These are phyloP conservation scores for Drosophila prolongata DNA, from an alignment of 2,888 invertebrate species.

Conservation along the genomic window DNA sequence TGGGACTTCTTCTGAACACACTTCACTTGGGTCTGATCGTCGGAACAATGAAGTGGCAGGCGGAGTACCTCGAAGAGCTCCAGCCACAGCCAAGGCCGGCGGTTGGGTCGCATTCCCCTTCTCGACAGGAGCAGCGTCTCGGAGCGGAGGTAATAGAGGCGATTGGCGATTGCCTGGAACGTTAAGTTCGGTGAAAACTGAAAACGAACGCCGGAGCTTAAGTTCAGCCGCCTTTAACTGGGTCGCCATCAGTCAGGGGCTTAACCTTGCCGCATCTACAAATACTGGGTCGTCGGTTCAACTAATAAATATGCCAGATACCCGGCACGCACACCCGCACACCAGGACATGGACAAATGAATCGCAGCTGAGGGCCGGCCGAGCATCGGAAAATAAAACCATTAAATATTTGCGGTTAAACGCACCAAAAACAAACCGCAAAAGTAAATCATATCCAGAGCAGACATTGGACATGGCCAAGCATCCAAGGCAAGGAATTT, in stretches of 20 bases:
- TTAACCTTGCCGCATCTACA: slow-evolving; percentile 46
- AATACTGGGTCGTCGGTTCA: slow-evolving; percentile 58
- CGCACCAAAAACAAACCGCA: slow-evolving; percentile 76
- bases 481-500: slow-evolving; percentile 60
- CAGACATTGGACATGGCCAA: slow-evolving; percentile 59
- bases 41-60: slow-evolving; percentile 13
- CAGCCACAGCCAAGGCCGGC: background rate
- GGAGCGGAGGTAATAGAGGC: background rate
- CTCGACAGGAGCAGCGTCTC: background rate
- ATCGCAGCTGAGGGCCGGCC: slow-evolving; percentile 66
- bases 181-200: background rate
- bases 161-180: slow-evolving; percentile 2
- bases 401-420: slow-evolving; percentile 81
- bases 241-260: slow-evolving; percentile 42
- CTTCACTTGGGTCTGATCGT: slow-evolving; percentile 23
- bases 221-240: slow-evolving; percentile 24
- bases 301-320: slow-evolving; percentile 75
- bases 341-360: slow-evolving; percentile 64
- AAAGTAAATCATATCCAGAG: slow-evolving; percentile 75
- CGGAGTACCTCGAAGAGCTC: background rate
- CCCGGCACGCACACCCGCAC: slow-evolving; percentile 22
- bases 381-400: slow-evolving; percentile 66
- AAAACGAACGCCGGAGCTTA: background rate
- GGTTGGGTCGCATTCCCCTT: no score
- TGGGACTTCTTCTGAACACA: background rate